Evolutionary conservation across 2,888 invertebrate species (phyloP), one percentile per base, ranked within the genome.

Genomic region (Monochamus alternatus): DNA sequence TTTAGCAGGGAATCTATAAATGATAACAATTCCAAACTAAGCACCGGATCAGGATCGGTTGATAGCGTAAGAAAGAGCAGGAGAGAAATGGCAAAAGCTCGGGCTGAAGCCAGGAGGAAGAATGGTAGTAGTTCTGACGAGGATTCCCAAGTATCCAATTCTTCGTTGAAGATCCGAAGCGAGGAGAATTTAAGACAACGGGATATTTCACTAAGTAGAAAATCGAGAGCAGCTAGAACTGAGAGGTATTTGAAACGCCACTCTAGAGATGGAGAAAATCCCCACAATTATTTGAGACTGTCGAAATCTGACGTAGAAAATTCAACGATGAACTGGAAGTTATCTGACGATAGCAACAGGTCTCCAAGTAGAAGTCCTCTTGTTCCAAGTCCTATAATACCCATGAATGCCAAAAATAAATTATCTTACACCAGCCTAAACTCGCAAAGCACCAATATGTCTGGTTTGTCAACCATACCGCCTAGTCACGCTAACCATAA

Each of bases 231-330:
- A 32, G 95, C 95, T 0, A 91, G 96, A 82, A 96, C 95, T 70
- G 96, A 96, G 86, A 91, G 96, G 72, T 95, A 95, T 85, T 93
- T 94, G 73, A 94, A 94, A 85, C 91, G 96, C 72, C 88, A 95
- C 80, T 94, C 94, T 12, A 91, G 93, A 75, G 95, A 94, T 81
- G 94, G 94, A 52, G 94, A 94, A 84, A 92, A 92, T 77, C 86
- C 86, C 3, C 82, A 84, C 47, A 83, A 84, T 63, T 84, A 84
- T 74, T 73, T 86, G 32, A 83, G 85, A 77, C 64, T 85, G 44
- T 86, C 85, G 4, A 88, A 87, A 79, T 87, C 87, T 0, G 88
- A 88, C 73, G 85, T 83, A 0, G 87, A 89, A 76, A 84, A 83
- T 65, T 80, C 82, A 44, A 74, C 75, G 8, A 43, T 78, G 31